Conservation (phyloP, 1,140 invertebrate genomes). For the Hesperophylax magnus region DNA sequence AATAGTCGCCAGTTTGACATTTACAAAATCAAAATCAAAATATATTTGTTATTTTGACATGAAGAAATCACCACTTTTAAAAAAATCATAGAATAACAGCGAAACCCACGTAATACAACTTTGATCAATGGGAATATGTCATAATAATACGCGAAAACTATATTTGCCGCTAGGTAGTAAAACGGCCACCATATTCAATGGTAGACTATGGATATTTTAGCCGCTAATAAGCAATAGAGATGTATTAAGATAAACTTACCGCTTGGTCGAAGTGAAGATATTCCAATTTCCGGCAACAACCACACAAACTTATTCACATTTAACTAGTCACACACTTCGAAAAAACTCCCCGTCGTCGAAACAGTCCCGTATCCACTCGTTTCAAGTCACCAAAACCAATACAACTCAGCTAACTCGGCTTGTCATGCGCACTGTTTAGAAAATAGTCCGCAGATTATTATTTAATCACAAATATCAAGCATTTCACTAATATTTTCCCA, state of each 20-base stretch:
- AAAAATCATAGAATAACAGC: neutral
- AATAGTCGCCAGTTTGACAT: slow-evolving; percentile 34
- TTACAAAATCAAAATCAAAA: slow-evolving; percentile 17
- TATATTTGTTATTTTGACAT: slow-evolving; percentile 19
- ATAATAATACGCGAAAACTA: slow-evolving; percentile 19
- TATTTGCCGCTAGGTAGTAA: slow-evolving; percentile 41
- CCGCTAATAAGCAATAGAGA: neutral
- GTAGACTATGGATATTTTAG: slow-evolving; percentile 37
- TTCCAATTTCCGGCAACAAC: slow-evolving; percentile 45
- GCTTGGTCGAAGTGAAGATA: slow-evolving; percentile 41
- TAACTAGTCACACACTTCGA: slow-evolving; percentile 45
- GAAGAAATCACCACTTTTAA: neutral
- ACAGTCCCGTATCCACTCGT: slow-evolving; percentile 40
- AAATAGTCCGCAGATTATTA: slow-evolving; percentile 40
- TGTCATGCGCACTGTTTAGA: slow-evolving; percentile 41
- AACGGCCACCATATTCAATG: slow-evolving; percentile 48
- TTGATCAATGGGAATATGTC: slow-evolving; percentile 2
- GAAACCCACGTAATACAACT: neutral
- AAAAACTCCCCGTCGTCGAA: slow-evolving; percentile 46
- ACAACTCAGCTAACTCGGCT: slow-evolving; percentile 35
- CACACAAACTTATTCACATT: slow-evolving; percentile 51
- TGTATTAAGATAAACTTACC: slow-evolving; percentile 34
- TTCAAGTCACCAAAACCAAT: slow-evolving; percentile 44
- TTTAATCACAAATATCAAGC: neutral
- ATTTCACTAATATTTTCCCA: neutral